Evolutionary conservation across 2,113 vertebrate species (phyloP), one percentile per base, ranked within the genome.

Genomic region (Lagopus leucura): DNA sequence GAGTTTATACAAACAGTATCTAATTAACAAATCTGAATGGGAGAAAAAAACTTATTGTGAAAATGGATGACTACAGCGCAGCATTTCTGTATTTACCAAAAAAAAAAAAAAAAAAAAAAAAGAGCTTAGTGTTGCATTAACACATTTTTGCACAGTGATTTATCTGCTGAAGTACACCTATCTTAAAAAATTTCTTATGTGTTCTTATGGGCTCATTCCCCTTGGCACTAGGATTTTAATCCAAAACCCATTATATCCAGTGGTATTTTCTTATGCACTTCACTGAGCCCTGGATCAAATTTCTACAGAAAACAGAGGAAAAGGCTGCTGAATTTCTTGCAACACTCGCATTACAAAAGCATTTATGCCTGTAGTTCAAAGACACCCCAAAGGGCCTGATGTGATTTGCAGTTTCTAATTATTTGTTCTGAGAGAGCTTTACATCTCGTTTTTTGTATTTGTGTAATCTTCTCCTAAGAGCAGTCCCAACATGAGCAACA

Each of bases 361-460:
- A 64, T 50, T 88, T 92, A 1, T 1, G 61, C 80, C 69, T 75
- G 52, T 24, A 86, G 43, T 32, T 81, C 75, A 81, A 85, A 91
- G 85, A 64, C 40, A 70, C 38, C 52, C 69, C 0, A 20, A 95
- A 90, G 95, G 94, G 43, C 30, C 52, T 54, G 70, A 43, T 60
- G 45, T 91, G 89, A 95, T 94, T 95, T 96, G 91, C 63, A 50
- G 81, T 82, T 94, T 93, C 66, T 79, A 95, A 94, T 96, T 93
- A 96, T 42, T 86, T 86, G 72, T 48, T 94, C 20, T 65, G 67
- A n/a, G 76, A 92, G 52, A 94, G 61, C 52, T 71, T 76, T 80
- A 32, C 20, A 30, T 83, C 38, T 89, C 30, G 1, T 85, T 61
- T 71, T 73, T 57, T 42, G 13, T 79, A 50, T 84, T 83, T 69